A percentile compares a stretch with the other conserved stretches of the same genome.
phyloP scores from a whole-genome alignment of 2,113 vertebrate genomes.

The Vireo altiloquus region DNA sequence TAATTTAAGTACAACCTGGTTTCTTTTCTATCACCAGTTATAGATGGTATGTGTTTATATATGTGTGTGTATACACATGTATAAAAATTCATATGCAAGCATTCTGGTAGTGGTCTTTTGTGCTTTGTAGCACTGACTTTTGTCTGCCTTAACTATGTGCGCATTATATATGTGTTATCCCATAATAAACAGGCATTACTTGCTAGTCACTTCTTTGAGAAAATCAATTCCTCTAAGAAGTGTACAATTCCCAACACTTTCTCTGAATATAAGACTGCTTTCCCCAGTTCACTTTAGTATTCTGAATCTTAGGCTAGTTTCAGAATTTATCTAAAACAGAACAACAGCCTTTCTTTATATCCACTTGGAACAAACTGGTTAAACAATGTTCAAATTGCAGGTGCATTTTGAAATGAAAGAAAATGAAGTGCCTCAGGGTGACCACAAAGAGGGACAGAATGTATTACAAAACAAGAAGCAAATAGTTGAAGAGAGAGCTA shows the following conservation, averaged over 20 bases:
- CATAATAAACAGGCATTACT: background rate
- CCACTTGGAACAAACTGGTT: background rate
- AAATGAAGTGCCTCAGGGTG: background rate
- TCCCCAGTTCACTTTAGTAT: background rate
- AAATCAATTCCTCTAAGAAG: background rate
- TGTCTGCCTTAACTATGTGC: too few species aligned
- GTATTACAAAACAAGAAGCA: background rate
- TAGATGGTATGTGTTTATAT: background rate
- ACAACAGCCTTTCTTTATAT: background rate
- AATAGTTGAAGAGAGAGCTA: background rate
- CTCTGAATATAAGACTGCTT: background rate
- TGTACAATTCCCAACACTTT: background rate
- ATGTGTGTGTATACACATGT: rapidly evolving
- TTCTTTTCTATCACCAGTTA: background rate
- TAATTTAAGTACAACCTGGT: background rate
- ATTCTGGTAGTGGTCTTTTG: background rate
- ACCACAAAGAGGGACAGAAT: background rate
- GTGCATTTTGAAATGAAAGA: constrained; percentile 45
- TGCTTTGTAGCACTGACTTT: background rate
- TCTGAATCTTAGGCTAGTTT: background rate
- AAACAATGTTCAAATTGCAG: constrained; percentile 31
- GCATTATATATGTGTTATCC: background rate
- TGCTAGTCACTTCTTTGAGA: background rate
- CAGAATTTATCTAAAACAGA: background rate
- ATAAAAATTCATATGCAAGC: background rate